These are phyloP conservation scores for Agrenia bidenticulata DNA, from an alignment of 2,888 invertebrate genomes.

Conservation along the genomic window DNA sequence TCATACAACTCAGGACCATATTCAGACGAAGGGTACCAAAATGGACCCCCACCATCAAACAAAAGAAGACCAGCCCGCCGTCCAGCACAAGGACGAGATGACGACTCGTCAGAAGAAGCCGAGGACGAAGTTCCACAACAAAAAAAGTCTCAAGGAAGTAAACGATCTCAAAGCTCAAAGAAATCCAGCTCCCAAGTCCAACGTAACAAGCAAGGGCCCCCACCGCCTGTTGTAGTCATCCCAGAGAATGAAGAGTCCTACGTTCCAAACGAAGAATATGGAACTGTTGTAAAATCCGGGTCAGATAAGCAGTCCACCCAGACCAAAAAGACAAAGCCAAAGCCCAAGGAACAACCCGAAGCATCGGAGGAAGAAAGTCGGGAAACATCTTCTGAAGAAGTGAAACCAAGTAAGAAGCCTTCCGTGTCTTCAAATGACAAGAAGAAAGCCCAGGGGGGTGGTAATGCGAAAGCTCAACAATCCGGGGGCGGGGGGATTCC, in stretches of 20 bases:
- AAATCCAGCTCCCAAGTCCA: not conserved
- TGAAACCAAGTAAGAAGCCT: not conserved
- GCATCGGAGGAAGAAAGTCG: conserved; percentile 24
- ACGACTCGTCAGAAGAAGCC: conserved; percentile 15
- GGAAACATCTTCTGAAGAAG: conserved; percentile 35
- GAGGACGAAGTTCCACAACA: conserved; percentile 19
- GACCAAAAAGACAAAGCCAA: conserved; percentile 26
- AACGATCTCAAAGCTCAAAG: not conserved
- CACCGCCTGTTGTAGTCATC: conserved; percentile 33
- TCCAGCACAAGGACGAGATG: conserved; percentile 8
- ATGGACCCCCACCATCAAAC: not conserved
- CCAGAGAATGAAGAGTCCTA: conserved; percentile 29
- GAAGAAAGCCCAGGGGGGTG: not conserved
- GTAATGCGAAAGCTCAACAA: conserved; percentile 13
- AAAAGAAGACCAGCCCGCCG: not conserved
- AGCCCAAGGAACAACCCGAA: not conserved
- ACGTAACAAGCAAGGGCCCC: conserved; percentile 16
- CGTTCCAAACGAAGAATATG: conserved; percentile 25
- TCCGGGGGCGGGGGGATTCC: not conserved
- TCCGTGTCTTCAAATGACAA: conserved; percentile 6
- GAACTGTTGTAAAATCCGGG: conserved; percentile 24
- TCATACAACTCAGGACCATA: not conserved
- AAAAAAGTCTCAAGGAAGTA: not conserved
- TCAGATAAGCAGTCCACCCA: conserved; percentile 1
- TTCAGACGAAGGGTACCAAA: not conserved